Base-by-base conservation (phyloP, 2,113 vertebrate genomes). In the Anoura caudifer region DNA sequence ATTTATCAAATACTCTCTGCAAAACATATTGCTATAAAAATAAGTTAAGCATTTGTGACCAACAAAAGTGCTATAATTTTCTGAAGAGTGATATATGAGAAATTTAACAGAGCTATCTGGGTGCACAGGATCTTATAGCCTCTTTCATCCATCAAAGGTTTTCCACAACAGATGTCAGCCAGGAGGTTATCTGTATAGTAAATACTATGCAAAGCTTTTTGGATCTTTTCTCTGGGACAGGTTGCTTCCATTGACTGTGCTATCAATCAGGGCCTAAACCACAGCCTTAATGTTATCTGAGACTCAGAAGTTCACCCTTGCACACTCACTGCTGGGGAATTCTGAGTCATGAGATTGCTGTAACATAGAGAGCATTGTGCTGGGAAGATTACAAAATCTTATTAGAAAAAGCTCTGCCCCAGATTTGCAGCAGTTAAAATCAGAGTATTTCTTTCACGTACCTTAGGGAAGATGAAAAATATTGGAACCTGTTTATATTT, bases 151-250 rank as follows among this genome's bases (percentile, higher is more conserved):
- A 95, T 97, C 94, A 90, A 90, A 97, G 96, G 67, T 67, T 70
- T 50, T 31, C 93, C 97, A 97, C 90, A 43, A 36, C 75, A 92
- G 88, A 97, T 89, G 63, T 96, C 97, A 96, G 96, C 94, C 86
- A 59, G 96, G 97, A 93, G 97, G 97, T 98, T 98, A 98, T 98
- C 97, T 91, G 97, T 94, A 93, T 96, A 65, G 1, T 96, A 97
- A 98, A 98, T 96, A 97, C 97, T 97, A 96, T 95, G 97, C 97
- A 98, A 96, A 98, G 97, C 97, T 97, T 96, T 96, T 89, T 97
- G 97, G 97, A 97, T 96, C 91, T 94, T 95, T 98, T 98, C 94
- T 98, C 69, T 65, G 97, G 96, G 96, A 97, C 97, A 97, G 96
- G 97, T 97, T 98, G 96, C 94, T 69, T 97, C 82, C 96, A 86